A percentile compares a stretch with the other conserved stretches of the same genome.
Evolutionary conservation across 2,797 vertebrate species (phyloP).

Genomic region (Acanthurus leucopareius): DNA sequence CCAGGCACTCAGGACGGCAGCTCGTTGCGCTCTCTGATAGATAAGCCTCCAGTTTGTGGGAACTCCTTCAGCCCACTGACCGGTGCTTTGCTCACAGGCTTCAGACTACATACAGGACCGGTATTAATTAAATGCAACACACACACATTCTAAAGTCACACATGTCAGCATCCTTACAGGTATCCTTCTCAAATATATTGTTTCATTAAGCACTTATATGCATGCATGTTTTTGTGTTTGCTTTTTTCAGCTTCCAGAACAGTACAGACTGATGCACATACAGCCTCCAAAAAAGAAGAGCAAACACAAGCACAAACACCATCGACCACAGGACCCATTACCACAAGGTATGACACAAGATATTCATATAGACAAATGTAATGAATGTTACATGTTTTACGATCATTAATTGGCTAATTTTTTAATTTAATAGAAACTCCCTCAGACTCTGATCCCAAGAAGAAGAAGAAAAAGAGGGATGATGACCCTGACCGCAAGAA

Average conservation of each 20-base stretch:
- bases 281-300: slow-evolving; percentile 98
- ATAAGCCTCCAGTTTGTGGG: slow-evolving; percentile 97
- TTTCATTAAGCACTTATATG: background rate
- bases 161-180: background rate
- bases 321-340: slow-evolving; percentile 94
- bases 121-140: slow-evolving; percentile 76
- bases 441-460: slow-evolving; percentile 97
- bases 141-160: background rate
- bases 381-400: background rate
- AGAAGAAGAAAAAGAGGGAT: slow-evolving; percentile 98
- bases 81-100: slow-evolving; percentile 94
- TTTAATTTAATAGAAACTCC: slow-evolving; percentile 89
- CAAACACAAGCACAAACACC: slow-evolving; percentile 97
- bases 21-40: slow-evolving; percentile 95
- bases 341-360: slow-evolving; percentile 89
- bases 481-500: slow-evolving; percentile 96
- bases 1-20: slow-evolving; percentile 96
- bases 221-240: slow-evolving; percentile 24
- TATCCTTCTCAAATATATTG: background rate
- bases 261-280: slow-evolving; percentile 98
- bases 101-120: slow-evolving; percentile 96
- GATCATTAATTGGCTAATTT: slow-evolving; percentile 15
- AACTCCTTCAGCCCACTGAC: slow-evolving; percentile 96
- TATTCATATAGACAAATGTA: background rate
- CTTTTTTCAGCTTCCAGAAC: slow-evolving; percentile 90